Evolutionary conservation across 2,888 invertebrate genomes (phyloP).

Genomic region (Drosophila neonasuta): DNA sequence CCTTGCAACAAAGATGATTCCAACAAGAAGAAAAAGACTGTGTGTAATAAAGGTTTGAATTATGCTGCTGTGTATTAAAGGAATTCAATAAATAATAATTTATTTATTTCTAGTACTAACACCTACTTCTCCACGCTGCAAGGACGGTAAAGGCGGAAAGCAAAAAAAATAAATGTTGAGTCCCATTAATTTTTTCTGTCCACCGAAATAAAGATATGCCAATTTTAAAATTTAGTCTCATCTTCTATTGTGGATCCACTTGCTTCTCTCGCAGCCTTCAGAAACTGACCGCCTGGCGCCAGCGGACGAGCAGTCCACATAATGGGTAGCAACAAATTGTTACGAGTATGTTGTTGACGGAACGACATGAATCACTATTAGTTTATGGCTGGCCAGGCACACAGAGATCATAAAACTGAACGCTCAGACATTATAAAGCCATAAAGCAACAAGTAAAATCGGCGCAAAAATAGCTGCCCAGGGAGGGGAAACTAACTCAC

Average conservation of each 20-base stretch:
- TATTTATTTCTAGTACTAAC: background rate
- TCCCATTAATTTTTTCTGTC: too few species aligned
- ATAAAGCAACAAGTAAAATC: constrained; percentile 73
- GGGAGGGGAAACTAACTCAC: constrained; percentile 9
- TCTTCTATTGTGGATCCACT: background rate
- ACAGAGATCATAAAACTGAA: constrained; percentile 70
- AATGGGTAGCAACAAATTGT: constrained; percentile 36
- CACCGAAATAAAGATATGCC: background rate
- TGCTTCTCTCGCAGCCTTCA: background rate
- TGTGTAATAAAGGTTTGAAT: background rate
- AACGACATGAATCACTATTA: constrained; percentile 54
- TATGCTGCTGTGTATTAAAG: too few species aligned
- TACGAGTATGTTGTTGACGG: constrained; percentile 24
- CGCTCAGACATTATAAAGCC: constrained; percentile 75
- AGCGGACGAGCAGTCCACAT: constrained; percentile 4
- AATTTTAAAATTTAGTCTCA: background rate
- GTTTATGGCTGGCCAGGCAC: constrained; percentile 49
- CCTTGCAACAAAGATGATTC: background rate
- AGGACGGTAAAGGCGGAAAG: constrained; percentile 9
- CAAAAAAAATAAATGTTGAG: constrained; percentile 2
- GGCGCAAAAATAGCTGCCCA: constrained; percentile 52
- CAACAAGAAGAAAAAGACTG: background rate
- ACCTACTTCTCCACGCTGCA: constrained; percentile 25
- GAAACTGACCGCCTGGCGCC: constrained; percentile 37
- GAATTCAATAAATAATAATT: too few species aligned